Percentiles rank a stretch among this genome's conserved stretches.
These are phyloP conservation scores for Tenthredo mesomela DNA, from an alignment of 2,888 invertebrate species.

Conservation along the genomic window DNA sequence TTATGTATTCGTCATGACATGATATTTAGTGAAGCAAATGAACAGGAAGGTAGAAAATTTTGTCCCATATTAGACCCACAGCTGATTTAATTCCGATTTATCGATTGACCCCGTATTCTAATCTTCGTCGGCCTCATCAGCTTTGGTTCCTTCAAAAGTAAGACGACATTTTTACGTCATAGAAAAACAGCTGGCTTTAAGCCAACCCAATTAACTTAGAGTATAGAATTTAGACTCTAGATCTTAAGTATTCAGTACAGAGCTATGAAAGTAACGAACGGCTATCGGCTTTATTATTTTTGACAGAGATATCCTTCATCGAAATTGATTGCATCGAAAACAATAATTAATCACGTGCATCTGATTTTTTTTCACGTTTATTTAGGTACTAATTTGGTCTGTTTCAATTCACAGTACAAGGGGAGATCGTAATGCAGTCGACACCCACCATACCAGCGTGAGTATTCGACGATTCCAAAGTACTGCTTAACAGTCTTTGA, in stretches of 20 bases:
- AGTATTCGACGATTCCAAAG: constrained; percentile 61
- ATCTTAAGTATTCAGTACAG: constrained; percentile 27
- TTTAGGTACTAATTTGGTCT: constrained; percentile 56
- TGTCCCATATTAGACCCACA: not conserved
- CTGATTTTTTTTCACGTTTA: not conserved
- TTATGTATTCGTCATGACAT: too few species aligned
- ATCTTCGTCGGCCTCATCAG: not conserved
- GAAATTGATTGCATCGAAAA: not conserved
- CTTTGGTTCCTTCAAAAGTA: constrained; percentile 3
- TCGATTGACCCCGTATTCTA: not conserved
- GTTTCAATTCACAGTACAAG: constrained; percentile 83
- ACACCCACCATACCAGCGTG: constrained; percentile 75
- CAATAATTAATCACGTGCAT: not conserved
- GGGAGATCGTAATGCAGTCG: constrained; percentile 81
- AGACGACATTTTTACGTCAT: constrained; percentile 30
- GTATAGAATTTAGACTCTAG: not conserved
- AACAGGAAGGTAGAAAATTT: not conserved
- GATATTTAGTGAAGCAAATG: not conserved
- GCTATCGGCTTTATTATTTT: not conserved
- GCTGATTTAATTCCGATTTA: not conserved
- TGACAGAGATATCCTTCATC: not conserved
- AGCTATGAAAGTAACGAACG: not conserved
- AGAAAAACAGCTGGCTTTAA: constrained; percentile 1
- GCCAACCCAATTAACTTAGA: constrained; percentile 13
- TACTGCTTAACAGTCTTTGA: not conserved